Evolutionary conservation across 2,888 invertebrate species (phyloP), one percentile per base, ranked within the genome.

Genomic region (Mythimna loreyi): DNA sequence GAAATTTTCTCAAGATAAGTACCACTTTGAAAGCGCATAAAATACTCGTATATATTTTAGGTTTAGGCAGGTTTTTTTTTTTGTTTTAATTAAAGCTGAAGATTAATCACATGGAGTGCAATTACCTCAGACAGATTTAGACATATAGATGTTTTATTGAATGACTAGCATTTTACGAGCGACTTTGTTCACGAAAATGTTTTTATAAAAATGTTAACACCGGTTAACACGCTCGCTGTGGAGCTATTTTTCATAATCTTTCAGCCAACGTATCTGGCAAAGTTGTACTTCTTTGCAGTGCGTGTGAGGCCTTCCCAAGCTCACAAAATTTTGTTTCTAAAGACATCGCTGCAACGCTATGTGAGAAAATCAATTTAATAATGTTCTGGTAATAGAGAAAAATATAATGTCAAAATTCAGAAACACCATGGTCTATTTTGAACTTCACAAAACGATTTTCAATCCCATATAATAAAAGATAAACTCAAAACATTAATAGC

Each of bases 1-100:
- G 5, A 25, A 30, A 40, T 19, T 49, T 66, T 33, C 33, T 64
- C n/a, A 58, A 58, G 19, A 28, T 58, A 47, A 71, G 36, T 30
- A 40, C 13, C 23, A 36, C 23, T 36, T 47, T 13, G n/a, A 30
- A 60, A 43, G 5, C 49, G 23, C 28, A 16, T 28, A 58, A 43
- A 40, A 40, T 16, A 16, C 40, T 40, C 40, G 19, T 40, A 72
- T 43, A 49, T 60, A 43, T 33, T 40, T n/a, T 25, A 33, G 36
- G 19, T 21, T 1, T 30, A 33, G 2, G 0, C 9, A 23, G 16
- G 9, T 33, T 50, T 25, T 30, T 40, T n/a, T 61, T 11, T 70
- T 49, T 13, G 21, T 19, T 61, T 61, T 33, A 50, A 49, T 72
- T 49, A 23, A 23, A 49, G 16, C 5, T 40, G 19, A 40, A 6